Conservation (phyloP, 1,140 invertebrate species). For the Andricus grossulariae region DNA sequence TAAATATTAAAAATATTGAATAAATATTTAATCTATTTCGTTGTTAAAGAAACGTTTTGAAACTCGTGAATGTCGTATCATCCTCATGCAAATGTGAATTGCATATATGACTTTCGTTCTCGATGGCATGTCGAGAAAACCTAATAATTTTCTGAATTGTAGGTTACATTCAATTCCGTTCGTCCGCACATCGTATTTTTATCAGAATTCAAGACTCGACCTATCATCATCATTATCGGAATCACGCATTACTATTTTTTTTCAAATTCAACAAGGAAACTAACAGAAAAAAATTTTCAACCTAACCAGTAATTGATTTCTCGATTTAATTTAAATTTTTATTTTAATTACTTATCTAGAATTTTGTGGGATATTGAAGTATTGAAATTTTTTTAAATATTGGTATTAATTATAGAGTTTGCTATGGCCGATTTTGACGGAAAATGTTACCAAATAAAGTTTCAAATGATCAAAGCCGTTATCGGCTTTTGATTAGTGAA, state of each 20-base stretch:
- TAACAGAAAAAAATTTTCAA: neutral
- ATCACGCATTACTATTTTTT: conserved; percentile 25
- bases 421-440: neutral
- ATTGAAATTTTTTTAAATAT: no score
- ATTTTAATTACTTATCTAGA: no score
- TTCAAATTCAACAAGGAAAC: neutral
- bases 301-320: neutral
- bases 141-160: conserved; percentile 51
- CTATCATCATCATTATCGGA: conserved; percentile 25
- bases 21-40: no score
- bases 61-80: conserved; percentile 28
- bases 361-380: no score
- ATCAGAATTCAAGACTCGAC: conserved; percentile 24
- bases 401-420: neutral
- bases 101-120: conserved; percentile 32
- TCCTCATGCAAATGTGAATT: neutral
- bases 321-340: no score
- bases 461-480: conserved; percentile 20
- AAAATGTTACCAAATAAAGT: conserved; percentile 12
- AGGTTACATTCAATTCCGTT: conserved; percentile 50
- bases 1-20: no score
- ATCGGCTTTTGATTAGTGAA: conserved; percentile 28
- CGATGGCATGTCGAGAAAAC: conserved; percentile 44
- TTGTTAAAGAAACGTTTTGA: neutral
- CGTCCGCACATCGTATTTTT: conserved; percentile 32